These are phyloP conservation scores for Deroplatys truncata DNA, from an alignment of 2,888 invertebrate genomes.

Conservation along the genomic window DNA sequence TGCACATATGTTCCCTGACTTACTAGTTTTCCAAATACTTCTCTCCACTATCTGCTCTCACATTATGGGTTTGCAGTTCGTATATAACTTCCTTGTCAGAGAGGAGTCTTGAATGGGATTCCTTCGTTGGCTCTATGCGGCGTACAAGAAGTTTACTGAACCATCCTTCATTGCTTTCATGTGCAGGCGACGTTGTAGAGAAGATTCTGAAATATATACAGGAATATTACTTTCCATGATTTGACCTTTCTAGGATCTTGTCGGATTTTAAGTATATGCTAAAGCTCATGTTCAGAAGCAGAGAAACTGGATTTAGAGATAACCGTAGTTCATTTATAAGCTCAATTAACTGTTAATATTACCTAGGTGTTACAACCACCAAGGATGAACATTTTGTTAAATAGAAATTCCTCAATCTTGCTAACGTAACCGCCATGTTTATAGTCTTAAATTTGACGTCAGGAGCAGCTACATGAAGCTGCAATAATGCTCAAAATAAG, in stretches of 20 bases:
- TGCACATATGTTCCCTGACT: slow-evolving; percentile 45
- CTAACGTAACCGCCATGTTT: slow-evolving; percentile 21
- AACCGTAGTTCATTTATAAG: not conserved
- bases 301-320: not conserved
- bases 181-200: slow-evolving; percentile 20
- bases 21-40: slow-evolving; percentile 89
- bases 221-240: not conserved
- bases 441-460: not conserved
- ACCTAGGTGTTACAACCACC: not conserved
- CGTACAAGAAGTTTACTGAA: slow-evolving; percentile 83
- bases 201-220: slow-evolving; percentile 21
- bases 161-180: slow-evolving; percentile 64
- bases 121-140: slow-evolving; percentile 90
- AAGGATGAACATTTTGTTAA: not conserved
- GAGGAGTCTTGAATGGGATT: slow-evolving; percentile 93
- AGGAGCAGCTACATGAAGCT: not conserved
- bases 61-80: slow-evolving; percentile 92
- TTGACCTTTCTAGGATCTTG: not conserved
- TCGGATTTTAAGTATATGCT: not conserved
- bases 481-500: not conserved
- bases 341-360: not conserved
- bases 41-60: slow-evolving; percentile 82
- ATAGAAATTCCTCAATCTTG: slow-evolving; percentile 9
- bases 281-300: not conserved
- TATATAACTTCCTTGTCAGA: slow-evolving; percentile 95